Conservation (phyloP, 2,888 invertebrate genomes). For the Ceramica pisi region DNA sequence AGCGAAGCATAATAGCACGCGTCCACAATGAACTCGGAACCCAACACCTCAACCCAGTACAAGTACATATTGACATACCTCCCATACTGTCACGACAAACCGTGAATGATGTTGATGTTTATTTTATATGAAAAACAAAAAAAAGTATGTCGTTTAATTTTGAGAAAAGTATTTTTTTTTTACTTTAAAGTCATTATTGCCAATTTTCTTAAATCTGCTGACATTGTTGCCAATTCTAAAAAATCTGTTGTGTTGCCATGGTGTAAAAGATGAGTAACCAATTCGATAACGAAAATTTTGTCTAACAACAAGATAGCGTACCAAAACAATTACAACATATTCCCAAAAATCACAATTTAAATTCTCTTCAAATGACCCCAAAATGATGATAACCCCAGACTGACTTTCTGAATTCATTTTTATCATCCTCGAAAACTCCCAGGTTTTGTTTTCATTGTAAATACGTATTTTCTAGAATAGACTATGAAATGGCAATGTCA, state of each 20-base stretch:
- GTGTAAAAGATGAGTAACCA: background rate
- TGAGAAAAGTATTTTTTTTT: slow-evolving; percentile 11
- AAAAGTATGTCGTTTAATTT: slow-evolving; percentile 59
- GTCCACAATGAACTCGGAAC: slow-evolving; percentile 62
- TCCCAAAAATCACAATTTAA: slow-evolving; percentile 2
- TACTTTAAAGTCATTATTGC: slow-evolving; percentile 11
- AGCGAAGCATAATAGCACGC: slow-evolving; percentile 64
- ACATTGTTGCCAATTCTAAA: slow-evolving; percentile 8
- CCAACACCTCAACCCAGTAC: slow-evolving; percentile 70
- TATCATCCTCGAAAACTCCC: background rate
- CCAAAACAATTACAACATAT: slow-evolving; percentile 27
- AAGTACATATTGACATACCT: slow-evolving; percentile 78
- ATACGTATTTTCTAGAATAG: slow-evolving; percentile 24
- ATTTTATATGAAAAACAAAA: slow-evolving; percentile 82
- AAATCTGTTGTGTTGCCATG: background rate
- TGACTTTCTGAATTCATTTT: background rate
- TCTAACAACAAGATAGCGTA: slow-evolving; percentile 6
- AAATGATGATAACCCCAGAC: slow-evolving; percentile 1
- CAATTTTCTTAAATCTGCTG: slow-evolving; percentile 8
- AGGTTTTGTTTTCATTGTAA: slow-evolving; percentile 41
- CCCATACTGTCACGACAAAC: slow-evolving; percentile 79
- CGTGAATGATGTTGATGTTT: slow-evolving; percentile 74
- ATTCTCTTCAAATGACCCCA: slow-evolving; percentile 16
- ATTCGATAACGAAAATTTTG: slow-evolving; percentile 14
- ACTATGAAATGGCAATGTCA: slow-evolving; percentile 37